These are phyloP conservation scores for Blastobasis lacticolella DNA, from an alignment of 2,888 invertebrate genomes.

Conservation along the genomic window DNA sequence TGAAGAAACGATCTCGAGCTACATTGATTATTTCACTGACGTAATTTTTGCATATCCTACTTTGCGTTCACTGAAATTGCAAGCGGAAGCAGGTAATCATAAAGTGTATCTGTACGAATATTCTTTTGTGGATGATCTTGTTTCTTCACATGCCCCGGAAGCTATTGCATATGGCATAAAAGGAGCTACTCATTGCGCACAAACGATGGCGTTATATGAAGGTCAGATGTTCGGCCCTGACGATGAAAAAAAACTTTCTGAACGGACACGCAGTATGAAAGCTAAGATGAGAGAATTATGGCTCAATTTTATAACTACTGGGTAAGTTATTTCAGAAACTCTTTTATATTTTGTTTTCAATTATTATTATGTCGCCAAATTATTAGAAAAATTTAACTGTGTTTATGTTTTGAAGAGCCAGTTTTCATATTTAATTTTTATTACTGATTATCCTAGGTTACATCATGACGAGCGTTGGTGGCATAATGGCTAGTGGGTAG, in stretches of 20 bases:
- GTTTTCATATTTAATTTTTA: too few species aligned
- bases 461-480: too few species aligned
- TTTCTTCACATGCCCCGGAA: slow-evolving; percentile 8
- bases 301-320: slow-evolving; percentile 33
- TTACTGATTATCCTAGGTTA: too few species aligned
- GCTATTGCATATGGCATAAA: slow-evolving; percentile 16
- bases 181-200: slow-evolving; percentile 29
- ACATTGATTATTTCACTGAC: slow-evolving; percentile 31
- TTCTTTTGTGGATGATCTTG: slow-evolving; percentile 22
- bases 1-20: slow-evolving; percentile 21
- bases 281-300: slow-evolving; percentile 25
- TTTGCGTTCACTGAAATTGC: slow-evolving; percentile 21
- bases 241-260: slow-evolving; percentile 13
- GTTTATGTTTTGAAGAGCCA: too few species aligned
- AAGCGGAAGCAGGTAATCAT: slow-evolving; percentile 23
- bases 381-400: too few species aligned
- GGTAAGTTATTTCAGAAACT: slow-evolving; percentile 20
- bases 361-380: too few species aligned
- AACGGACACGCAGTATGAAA: slow-evolving; percentile 20
- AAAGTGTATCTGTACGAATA: slow-evolving; percentile 31
- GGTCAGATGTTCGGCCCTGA: not conserved
- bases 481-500: too few species aligned
- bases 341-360: too few species aligned
- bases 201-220: slow-evolving; percentile 24
- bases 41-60: slow-evolving; percentile 22